Conservation (phyloP, 2,797 vertebrate genomes). For the Danio jaintianensis region DNA sequence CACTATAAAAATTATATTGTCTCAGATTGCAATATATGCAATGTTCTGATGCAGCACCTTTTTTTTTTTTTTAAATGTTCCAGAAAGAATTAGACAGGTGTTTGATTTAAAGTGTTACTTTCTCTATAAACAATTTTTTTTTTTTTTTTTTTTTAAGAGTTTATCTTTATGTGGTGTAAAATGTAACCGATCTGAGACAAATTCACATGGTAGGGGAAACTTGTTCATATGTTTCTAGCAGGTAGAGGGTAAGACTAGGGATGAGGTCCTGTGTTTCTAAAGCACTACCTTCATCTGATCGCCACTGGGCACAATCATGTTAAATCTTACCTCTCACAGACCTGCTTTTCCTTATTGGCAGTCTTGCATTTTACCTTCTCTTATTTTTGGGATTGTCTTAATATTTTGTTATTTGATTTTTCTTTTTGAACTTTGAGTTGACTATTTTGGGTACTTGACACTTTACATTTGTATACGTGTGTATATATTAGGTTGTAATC, state of each 20-base stretch:
- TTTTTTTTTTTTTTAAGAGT: slow-evolving; percentile 62
- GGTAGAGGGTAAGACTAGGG: slow-evolving; percentile 67
- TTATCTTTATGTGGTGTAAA: slow-evolving; percentile 68
- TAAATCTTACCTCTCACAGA: slow-evolving; percentile 74
- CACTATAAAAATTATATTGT: slow-evolving; percentile 79
- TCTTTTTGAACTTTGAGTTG: slow-evolving; percentile 72
- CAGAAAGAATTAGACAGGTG: slow-evolving; percentile 81
- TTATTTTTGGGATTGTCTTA: slow-evolving; percentile 62
- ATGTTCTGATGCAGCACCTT: slow-evolving; percentile 76
- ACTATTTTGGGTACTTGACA: slow-evolving; percentile 88
- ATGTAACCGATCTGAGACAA: slow-evolving; percentile 72
- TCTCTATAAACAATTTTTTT: slow-evolving; percentile 69
- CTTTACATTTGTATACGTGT: slow-evolving; percentile 85
- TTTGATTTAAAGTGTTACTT: slow-evolving; percentile 84
- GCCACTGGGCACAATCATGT: slow-evolving; percentile 73
- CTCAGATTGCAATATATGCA: slow-evolving; percentile 78
- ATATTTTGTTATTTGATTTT: slow-evolving; percentile 63
- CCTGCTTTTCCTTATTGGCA: slow-evolving; percentile 74
- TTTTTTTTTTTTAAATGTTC: slow-evolving; percentile 77
- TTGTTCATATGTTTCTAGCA: slow-evolving; percentile 64
- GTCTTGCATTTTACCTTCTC: slow-evolving; percentile 73
- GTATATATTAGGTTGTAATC: slow-evolving; percentile 78
- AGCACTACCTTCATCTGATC: slow-evolving; percentile 79
- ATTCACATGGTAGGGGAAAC: slow-evolving; percentile 76
- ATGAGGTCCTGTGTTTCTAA: slow-evolving; percentile 76